Base-by-base conservation (phyloP, 2,888 invertebrate species). In the Panzeria rudis region DNA sequence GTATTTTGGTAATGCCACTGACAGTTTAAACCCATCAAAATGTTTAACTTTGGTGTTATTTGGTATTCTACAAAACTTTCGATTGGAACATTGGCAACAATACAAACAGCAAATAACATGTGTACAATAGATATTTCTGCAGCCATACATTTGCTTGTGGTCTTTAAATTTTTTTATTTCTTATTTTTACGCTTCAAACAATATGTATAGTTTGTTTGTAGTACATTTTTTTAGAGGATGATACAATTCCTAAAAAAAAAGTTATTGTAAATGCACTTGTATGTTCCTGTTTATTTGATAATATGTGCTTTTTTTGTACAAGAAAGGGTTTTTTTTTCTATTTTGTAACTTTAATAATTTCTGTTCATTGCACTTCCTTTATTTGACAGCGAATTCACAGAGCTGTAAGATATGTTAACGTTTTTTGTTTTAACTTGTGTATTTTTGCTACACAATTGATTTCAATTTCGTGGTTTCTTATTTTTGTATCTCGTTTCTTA, bases 351-450 rank as follows among this genome's bases (percentile, higher is more conserved):
- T 75, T 68, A 56, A 82, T 86, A 84, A 86, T 87, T 87, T 75
- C 84, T 83, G 84, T 71, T 54, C 73, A 79, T 73, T 44, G 77
- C 75, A 77, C 52, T 86, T 83, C 81, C 79, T 85, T 84, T 86
- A 86, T 86, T 86, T 87, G 87, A 87, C 87, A 86, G 86, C 75
- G 64, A 82, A 75, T 80, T 82, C 82, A 54, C 73, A 73, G 59
- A 59, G 35, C 38, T 71, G 52, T 41, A 52, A 59, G 44, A 77
- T 41, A 62, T 84, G 32, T 82, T 73, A 64, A 64, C 23, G 25
- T 59, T 75, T 73, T 73, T 84, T 76, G 44, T 76, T 84, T 66
- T 61, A 64, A 47, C 25, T 44, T 17, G 6, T 52, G 23, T 62
- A 52, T 64, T 25, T 29, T n/a, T 72, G 73, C 32, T 44, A 52